phyloP scores from a whole-genome alignment of 2,797 vertebrate species.

The Enteromius mattozi region DNA sequence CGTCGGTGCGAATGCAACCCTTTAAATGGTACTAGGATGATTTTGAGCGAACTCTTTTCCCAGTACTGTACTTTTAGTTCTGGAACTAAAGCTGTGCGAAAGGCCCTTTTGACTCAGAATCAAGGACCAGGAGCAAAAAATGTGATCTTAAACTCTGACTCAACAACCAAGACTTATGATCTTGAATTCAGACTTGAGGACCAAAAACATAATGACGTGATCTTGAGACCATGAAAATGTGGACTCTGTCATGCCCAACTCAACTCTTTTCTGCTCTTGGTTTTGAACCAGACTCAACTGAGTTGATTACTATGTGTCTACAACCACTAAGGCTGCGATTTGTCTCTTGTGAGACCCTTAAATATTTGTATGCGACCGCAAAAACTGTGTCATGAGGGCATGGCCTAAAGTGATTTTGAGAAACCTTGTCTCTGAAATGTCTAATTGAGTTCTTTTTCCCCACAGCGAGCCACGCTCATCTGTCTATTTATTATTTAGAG shows the following conservation, averaged over 20 bases:
- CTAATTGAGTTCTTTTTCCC: slow-evolving; percentile 25
- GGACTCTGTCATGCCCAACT: not conserved
- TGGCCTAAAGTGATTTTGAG: slow-evolving; percentile 10
- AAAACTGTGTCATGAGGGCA: slow-evolving; percentile 3
- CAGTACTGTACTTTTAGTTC: no score
- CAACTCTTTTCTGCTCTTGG: not conserved
- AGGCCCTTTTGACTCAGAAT: not conserved
- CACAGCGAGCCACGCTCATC: slow-evolving; percentile 2
- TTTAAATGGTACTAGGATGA: no score
- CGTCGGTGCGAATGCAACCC: no score
- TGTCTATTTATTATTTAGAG: not conserved
- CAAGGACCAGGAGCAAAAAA: not conserved
- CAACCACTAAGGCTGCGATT: not conserved
- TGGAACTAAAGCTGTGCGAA: no score
- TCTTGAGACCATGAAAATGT: not conserved
- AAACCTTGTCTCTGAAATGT: slow-evolving; percentile 3
- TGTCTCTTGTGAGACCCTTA: not conserved
- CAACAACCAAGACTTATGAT: not conserved
- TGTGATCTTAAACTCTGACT: not conserved
- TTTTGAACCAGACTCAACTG: no score
- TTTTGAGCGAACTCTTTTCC: no score
- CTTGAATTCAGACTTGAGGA: not conserved
- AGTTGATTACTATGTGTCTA: not conserved
- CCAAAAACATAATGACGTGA: not conserved
- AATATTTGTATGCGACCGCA: not conserved